These are phyloP conservation scores for Gastrophryne carolinensis DNA, from an alignment of 2,797 vertebrate genomes.

Conservation along the genomic window DNA sequence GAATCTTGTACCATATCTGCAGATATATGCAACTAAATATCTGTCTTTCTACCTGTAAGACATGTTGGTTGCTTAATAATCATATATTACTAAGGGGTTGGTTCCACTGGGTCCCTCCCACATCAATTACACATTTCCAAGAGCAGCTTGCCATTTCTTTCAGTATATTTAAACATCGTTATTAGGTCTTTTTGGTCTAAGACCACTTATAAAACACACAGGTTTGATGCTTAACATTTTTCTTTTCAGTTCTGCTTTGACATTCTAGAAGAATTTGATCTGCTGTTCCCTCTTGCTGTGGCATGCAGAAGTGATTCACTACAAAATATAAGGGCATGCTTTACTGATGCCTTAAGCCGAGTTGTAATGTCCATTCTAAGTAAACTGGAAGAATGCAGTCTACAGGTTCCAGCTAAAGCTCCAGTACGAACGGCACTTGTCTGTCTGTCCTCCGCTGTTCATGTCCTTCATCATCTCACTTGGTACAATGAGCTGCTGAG, in stretches of 20 bases:
- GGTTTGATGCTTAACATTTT: neutral
- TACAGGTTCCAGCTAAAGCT: slow-evolving; percentile 76
- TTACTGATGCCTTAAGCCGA: slow-evolving; percentile 83
- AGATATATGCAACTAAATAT: no score
- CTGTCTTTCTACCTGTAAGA: no score
- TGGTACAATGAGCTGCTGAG: slow-evolving; percentile 75
- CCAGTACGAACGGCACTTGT: slow-evolving; percentile 75
- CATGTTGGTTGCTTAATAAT: no score
- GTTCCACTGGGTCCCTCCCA: no score
- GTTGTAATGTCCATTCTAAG: slow-evolving; percentile 76
- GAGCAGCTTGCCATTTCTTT: no score
- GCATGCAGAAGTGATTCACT: slow-evolving; percentile 80
- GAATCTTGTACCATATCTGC: no score
- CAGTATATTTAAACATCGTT: no score
- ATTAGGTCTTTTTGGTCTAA: no score
- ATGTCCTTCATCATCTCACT: slow-evolving; percentile 75
- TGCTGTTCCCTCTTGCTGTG: slow-evolving; percentile 84
- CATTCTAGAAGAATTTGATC: slow-evolving; percentile 82
- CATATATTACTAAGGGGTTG: no score
- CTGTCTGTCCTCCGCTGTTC: slow-evolving; percentile 78
- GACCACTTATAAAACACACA: no score
- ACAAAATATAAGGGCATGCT: slow-evolving; percentile 83
- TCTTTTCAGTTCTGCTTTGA: slow-evolving; percentile 84
- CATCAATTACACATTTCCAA: no score
- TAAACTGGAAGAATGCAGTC: slow-evolving; percentile 78